A percentile compares a stretch with the other conserved stretches of the same genome.
Conservation (phyloP, 1,140 invertebrate genomes). For the Polyergus mexicanus region DNA sequence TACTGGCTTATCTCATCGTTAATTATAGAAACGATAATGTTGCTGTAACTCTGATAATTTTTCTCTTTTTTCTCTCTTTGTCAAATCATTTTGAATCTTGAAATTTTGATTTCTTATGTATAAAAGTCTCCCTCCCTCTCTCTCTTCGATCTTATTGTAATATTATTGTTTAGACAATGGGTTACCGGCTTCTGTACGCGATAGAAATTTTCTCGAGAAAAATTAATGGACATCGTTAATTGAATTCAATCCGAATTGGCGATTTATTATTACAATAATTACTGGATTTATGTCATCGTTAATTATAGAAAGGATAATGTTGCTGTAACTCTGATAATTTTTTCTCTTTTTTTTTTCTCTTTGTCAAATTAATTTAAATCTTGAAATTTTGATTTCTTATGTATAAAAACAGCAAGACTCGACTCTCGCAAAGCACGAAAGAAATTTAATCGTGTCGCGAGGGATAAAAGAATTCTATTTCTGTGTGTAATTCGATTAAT, state of each 20-base stretch:
- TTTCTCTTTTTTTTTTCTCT: too few relatives aligned
- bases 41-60: neutral
- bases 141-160: neutral
- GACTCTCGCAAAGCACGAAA: neutral
- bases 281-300: too few relatives aligned
- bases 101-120: too few relatives aligned
- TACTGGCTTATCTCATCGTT: neutral
- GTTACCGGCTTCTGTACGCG: neutral
- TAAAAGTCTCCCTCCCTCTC: too few relatives aligned
- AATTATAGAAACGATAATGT: constrained; percentile 3
- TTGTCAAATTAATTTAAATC: too few relatives aligned
- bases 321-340: too few relatives aligned
- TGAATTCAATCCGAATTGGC: neutral
- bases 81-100: too few relatives aligned
- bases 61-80: neutral
- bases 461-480: neutral
- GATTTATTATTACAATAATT: neutral
- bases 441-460: neutral
- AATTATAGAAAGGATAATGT: too few relatives aligned
- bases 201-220: neutral
- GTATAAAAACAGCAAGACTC: neutral
- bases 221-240: neutral
- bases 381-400: too few relatives aligned
- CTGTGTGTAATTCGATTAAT: neutral
- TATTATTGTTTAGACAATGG: neutral